Evolutionary conservation across 2,888 invertebrate genomes (phyloP).

Genomic region (Ichneumoninae sp.): DNA sequence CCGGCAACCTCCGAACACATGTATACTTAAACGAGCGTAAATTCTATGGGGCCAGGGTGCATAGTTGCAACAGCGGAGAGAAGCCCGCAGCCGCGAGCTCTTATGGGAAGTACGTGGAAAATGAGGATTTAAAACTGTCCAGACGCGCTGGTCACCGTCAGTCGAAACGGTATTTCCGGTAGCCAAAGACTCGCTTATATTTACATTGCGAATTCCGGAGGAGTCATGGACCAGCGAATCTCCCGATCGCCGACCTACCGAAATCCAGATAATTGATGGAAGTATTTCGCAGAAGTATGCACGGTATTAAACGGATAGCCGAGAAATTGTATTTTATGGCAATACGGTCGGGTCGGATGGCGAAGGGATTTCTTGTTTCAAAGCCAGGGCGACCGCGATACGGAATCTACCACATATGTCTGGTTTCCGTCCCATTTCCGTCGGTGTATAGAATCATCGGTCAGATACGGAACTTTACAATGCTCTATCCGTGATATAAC

Average conservation of each 20-base stretch:
- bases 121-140: constrained; percentile 54
- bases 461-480: not conserved
- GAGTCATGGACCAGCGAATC: not conserved
- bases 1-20: constrained; percentile 33
- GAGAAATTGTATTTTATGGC: constrained; percentile 72
- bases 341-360: not conserved
- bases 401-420: constrained; percentile 4
- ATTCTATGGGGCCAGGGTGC: constrained; percentile 24
- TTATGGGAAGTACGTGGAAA: constrained; percentile 40
- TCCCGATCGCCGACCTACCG: constrained; percentile 1
- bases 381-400: constrained; percentile 1
- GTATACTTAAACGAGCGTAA: constrained; percentile 48
- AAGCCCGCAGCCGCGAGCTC: not conserved
- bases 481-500: not conserved
- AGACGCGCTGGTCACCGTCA: constrained; percentile 4
- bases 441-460: not conserved
- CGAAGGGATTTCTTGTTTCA: constrained; percentile 13
- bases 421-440: not conserved
- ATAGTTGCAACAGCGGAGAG: not conserved
- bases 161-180: constrained; percentile 6
- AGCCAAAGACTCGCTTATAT: not conserved
- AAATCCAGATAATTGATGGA: constrained; percentile 71
- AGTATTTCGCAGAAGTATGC: constrained; percentile 73
- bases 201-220: not conserved
- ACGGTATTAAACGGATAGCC: constrained; percentile 73